A percentile compares a stretch with the other conserved stretches of the same genome.
These are phyloP conservation scores for Hipposideros larvatus DNA, from an alignment of 2,797 vertebrate species.

Conservation along the genomic window DNA sequence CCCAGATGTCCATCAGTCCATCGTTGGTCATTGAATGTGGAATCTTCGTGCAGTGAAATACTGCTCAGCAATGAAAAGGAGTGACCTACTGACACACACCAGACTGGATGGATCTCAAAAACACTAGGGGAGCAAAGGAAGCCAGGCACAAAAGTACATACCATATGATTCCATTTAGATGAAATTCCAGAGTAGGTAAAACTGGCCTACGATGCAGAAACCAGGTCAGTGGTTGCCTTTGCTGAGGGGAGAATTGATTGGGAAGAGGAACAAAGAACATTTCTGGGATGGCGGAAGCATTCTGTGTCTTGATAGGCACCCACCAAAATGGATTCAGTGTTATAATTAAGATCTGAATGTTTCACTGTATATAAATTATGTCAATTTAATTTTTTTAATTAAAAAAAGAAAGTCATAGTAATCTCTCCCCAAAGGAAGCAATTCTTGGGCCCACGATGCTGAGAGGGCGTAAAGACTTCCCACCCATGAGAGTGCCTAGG, in stretches of 20 bases:
- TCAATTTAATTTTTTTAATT: neutral
- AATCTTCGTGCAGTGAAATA: fast-evolving
- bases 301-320: neutral
- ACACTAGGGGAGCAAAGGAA: neutral
- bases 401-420: neutral
- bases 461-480: neutral
- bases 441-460: neutral
- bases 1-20: neutral
- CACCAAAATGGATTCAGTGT: neutral
- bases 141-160: neutral
- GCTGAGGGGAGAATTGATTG: neutral
- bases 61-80: neutral
- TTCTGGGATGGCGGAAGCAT: neutral
- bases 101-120: neutral
- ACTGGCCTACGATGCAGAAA: neutral
- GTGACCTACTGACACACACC: fast-evolving
- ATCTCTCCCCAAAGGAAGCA: neutral
- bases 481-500: fast-evolving
- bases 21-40: neutral
- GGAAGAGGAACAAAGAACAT: neutral
- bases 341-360: neutral
- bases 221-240: neutral
- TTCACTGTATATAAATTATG: neutral
- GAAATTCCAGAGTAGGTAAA: neutral
- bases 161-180: neutral